These are phyloP conservation scores for Ctenomys sociabilis DNA, from an alignment of 2,113 vertebrate species.

Conservation along the genomic window DNA sequence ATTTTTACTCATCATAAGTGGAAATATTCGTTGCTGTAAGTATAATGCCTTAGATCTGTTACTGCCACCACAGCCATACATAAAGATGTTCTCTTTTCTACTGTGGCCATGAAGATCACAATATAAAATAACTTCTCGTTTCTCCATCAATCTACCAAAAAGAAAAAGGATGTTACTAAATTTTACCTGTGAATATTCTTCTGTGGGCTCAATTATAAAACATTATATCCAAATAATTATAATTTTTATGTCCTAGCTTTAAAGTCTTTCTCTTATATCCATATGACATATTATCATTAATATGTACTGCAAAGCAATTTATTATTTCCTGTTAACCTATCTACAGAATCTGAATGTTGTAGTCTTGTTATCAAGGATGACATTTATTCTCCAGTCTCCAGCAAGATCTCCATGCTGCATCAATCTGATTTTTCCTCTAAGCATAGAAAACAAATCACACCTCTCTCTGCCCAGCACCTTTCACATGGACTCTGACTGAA, in stretches of 20 bases:
- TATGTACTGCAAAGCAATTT: neutral
- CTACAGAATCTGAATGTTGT: neutral
- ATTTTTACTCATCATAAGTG: conserved; percentile 88
- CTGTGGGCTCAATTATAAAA: neutral
- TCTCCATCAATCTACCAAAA: conserved; percentile 84
- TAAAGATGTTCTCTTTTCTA: conserved; percentile 88
- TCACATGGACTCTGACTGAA: neutral
- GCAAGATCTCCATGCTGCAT: neutral
- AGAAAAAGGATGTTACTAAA: conserved; percentile 23
- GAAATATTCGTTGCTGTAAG: conserved; percentile 83
- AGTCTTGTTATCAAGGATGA: neutral
- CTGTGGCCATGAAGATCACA: conserved; percentile 90
- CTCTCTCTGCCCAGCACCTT: neutral
- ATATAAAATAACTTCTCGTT: conserved; percentile 85
- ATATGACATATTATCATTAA: neutral
- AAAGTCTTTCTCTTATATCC: neutral
- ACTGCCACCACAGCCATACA: conserved; percentile 86
- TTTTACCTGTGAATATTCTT: conserved; percentile 32
- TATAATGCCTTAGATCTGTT: conserved; percentile 47
- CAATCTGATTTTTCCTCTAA: neutral
- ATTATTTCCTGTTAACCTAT: neutral
- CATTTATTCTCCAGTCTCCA: neutral
- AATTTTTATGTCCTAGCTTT: conserved; percentile 23
- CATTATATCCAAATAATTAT: conserved; percentile 12
- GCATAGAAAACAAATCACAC: neutral